Percentiles rank a stretch among this genome's conserved stretches.
These are phyloP conservation scores for Silvanus unidentatus DNA, from an alignment of 2,888 invertebrate genomes.

Conservation along the genomic window DNA sequence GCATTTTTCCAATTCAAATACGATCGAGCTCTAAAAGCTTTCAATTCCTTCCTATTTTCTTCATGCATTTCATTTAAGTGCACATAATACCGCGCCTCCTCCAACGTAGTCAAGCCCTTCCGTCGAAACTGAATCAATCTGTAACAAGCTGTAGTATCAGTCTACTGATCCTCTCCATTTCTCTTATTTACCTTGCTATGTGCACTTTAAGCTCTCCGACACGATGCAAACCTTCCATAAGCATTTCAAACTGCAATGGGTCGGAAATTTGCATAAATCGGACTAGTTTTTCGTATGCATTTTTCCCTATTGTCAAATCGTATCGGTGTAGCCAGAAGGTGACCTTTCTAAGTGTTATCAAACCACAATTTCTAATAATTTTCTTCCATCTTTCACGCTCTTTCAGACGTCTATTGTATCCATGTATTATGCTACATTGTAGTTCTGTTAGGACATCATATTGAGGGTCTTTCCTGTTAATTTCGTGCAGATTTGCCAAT, in stretches of 20 bases:
- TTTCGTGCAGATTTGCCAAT: conserved; percentile 46
- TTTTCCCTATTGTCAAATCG: conserved; percentile 57
- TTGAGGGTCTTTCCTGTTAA: conserved; percentile 48
- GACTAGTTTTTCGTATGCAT: conserved; percentile 55
- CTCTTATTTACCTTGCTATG: conserved; percentile 46
- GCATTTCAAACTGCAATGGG: conserved; percentile 62
- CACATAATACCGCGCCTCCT: conserved; percentile 59
- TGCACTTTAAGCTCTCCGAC: conserved; percentile 63
- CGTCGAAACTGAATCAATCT: conserved; percentile 61
- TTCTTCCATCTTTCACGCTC: conserved; percentile 68
- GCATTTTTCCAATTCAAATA: conserved; percentile 35
- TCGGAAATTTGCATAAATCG: conserved; percentile 71
- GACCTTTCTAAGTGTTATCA: conserved; percentile 68
- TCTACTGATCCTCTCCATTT: too few species aligned
- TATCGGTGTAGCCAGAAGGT: conserved; percentile 65
- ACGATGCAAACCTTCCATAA: conserved; percentile 70
- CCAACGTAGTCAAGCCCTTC: conserved; percentile 64
- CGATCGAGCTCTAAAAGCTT: conserved; percentile 38
- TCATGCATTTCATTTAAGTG: conserved; percentile 59
- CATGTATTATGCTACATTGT: conserved; percentile 62
- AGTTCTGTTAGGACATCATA: conserved; percentile 57
- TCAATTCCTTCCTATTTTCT: conserved; percentile 49
- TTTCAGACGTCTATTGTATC: conserved; percentile 70
- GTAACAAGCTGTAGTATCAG: too few species aligned
- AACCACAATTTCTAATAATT: conserved; percentile 71